Base-by-base conservation (phyloP, 2,888 invertebrate genomes). In the Hyppa rectilinea region DNA sequence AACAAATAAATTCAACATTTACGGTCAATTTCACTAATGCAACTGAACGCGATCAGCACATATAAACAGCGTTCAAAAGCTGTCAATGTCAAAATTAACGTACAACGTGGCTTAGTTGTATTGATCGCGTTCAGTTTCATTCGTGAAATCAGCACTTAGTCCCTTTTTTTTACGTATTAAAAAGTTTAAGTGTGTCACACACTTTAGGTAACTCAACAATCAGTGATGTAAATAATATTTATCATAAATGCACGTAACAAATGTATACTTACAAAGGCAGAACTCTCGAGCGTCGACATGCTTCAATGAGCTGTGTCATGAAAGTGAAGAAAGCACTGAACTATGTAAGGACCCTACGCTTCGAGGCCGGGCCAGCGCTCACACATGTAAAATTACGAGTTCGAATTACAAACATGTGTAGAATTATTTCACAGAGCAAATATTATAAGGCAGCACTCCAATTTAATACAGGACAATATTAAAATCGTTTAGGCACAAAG, bases 261-360 rank as follows among this genome's bases (percentile, higher is more conserved):
- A 60, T 45, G 9, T 40, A 73, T 36, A 47, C 53, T 50, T 64
- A 52, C 34, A 60, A 38, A 36, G 36, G 26, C 12, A 47, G 29
- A 56, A 43, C 26, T 62, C 29, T 52, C 43, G 29, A 47, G 31
- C 36, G 49, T 55, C 29, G 50, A 23, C 38, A 36, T 61, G 71
- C 78, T 78, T 71, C 82, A 81, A 52, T 78, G 78, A 78, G 40
- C 82, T 59, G 65, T 63, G 60, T 78, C 82, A 78, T 81, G 62
- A 55, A 66, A 63, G 62, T 65, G 60, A 49, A 52, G 50, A 66
- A 78, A 63, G 45, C 78, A 64, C 56, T 79, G 78, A 67, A 49
- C 60, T 82, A 67, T 81, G 78, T 70, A 47, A 78, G 63, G 29
- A 52, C 52, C 52, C 31, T 49, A 50, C 40, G 49, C 53, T 77